These are phyloP conservation scores for Ceryle rudis DNA, from an alignment of 2,797 vertebrate genomes.

Conservation along the genomic window DNA sequence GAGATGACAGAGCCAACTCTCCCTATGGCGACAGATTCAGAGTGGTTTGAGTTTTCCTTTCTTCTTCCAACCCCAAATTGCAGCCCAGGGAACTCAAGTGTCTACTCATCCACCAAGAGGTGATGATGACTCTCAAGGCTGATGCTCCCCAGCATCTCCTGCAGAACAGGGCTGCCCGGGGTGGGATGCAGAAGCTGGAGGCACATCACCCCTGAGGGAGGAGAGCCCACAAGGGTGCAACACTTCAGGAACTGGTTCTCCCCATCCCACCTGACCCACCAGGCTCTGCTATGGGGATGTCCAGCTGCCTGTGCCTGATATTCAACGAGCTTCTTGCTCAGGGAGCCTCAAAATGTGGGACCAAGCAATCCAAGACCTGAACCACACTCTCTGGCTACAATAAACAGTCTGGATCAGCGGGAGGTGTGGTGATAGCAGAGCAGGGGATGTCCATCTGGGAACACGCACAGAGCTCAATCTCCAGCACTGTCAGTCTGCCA, in stretches of 20 bases:
- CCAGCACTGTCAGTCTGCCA: not conserved
- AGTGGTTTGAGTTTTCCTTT: not conserved
- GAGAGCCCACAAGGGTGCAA: not conserved
- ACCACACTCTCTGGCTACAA: not conserved
- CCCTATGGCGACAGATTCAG: not conserved
- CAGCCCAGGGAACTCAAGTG: not conserved
- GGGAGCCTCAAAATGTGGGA: not conserved
- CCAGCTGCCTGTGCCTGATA: not conserved
- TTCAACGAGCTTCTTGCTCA: not conserved
- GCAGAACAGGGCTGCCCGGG: accelerated
- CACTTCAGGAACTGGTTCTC: not conserved
- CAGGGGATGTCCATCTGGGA: not conserved
- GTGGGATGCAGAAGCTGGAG: not conserved
- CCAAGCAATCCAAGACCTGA: accelerated
- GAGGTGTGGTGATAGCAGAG: accelerated
- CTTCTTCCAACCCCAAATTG: not conserved
- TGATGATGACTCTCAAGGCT: not conserved
- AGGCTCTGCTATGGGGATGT: not conserved
- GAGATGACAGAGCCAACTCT: not conserved
- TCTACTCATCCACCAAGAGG: not conserved
- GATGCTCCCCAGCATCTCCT: not conserved
- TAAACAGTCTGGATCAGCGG: not conserved
- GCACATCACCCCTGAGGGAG: accelerated
- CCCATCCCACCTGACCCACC: not conserved
- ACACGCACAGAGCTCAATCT: accelerated